Percentiles rank a stretch among this genome's conserved stretches.
These are phyloP conservation scores for Thalassarche chlororhynchos DNA, from an alignment of 2,113 vertebrate genomes.

Conservation along the genomic window DNA sequence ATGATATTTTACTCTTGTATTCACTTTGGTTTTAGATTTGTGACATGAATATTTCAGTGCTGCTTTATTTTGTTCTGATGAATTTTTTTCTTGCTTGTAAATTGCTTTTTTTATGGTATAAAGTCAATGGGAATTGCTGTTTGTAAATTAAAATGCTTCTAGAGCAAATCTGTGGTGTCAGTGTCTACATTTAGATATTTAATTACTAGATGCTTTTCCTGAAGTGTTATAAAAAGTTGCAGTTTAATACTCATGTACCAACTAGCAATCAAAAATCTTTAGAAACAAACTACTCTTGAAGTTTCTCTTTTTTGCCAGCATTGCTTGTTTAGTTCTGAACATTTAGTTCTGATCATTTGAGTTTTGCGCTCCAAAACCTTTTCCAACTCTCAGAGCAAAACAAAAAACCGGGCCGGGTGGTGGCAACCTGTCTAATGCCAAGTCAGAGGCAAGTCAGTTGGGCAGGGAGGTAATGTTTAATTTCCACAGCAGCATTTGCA, in stretches of 20 bases:
- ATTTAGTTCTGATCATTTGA: not conserved
- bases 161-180: conserved; percentile 77
- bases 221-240: not conserved
- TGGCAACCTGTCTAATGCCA: not conserved
- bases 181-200: conserved; percentile 17
- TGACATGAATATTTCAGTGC: conserved; percentile 88
- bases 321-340: not conserved
- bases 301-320: not conserved
- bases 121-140: conserved; percentile 95
- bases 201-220: not conserved
- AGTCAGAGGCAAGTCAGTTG: no score
- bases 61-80: conserved; percentile 85
- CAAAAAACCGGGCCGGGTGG: not conserved
- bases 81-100: conserved; percentile 95
- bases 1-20: conserved; percentile 99
- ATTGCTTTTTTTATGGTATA: conserved; percentile 99
- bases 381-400: not conserved
- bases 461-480: not conserved
- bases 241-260: not conserved
- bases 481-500: not conserved
- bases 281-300: not conserved
- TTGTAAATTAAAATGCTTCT: conserved; percentile 99
- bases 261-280: not conserved
- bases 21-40: conserved; percentile 89
- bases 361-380: not conserved